Base-by-base conservation (phyloP, 2,888 invertebrate genomes). In the Agrotis exclamationis region DNA sequence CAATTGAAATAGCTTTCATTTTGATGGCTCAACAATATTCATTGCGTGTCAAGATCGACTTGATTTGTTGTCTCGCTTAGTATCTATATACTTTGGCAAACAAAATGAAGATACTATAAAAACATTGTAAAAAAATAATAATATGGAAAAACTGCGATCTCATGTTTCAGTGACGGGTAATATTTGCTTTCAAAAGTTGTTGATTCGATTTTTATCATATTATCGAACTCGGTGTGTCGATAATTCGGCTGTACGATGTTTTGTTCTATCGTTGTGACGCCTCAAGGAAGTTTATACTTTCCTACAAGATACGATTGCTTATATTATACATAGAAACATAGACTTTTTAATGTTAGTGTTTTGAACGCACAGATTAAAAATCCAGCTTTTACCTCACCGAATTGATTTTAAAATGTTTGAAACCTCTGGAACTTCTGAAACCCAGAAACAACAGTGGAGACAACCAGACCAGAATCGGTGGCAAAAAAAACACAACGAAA, bases 1-100 rank as follows among this genome's bases (percentile, higher is more conserved):
- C 44, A 20, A 63, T 63, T 53, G 58, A 54, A 63, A 59, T 54
- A 79, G 44, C 39, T 63, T 14, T 59, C 47, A 28, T 50, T 78
- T 51, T 50, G 16, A 62, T 45, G 48, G 78, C 39, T 60, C 69
- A 76, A 53, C n/a, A 7, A 28, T 33, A 18, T 76, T 57, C 20
- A 44, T 58, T 59, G n/a, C 33, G n/a, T 3, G 57, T 51, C 67
- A 9, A 33, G 14, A 66, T 2, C 57, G 44, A 24, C 33, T 50
- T 56, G 16, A 70, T 72, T 50, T 48, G 13, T 70, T 1, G 18
- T n/a, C 2, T 14, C 28, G 4, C 11, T 14, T 14, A 44, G n/a
- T 2, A 5, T 48, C 16, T 47, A 20, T 18, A 1, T 2, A 39
- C 9, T 45, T 33, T 33, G 6, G 18, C 54, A 13, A 28, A 2